A percentile compares a stretch with the other conserved stretches of the same genome.
These are phyloP conservation scores for Rhagoletis pomonella DNA, from an alignment of 1,140 invertebrate genomes.

Conservation along the genomic window DNA sequence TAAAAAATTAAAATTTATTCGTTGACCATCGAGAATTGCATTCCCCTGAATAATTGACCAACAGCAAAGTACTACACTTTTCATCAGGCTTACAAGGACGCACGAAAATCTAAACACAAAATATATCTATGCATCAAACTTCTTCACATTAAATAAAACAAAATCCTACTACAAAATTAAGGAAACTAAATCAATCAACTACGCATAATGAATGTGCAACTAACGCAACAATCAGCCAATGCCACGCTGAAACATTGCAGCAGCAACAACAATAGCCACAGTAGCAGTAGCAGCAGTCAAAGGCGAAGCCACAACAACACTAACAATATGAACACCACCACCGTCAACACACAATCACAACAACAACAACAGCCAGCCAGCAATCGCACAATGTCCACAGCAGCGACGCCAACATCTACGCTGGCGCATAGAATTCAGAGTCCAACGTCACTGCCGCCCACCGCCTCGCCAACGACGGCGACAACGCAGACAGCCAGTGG, in stretches of 20 bases:
- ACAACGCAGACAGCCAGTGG: slow-evolving; percentile 54
- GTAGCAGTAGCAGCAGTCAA: background rate
- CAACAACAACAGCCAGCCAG: slow-evolving; percentile 53
- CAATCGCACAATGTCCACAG: slow-evolving; percentile 54
- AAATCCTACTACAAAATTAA: no score
- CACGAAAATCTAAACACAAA: no score
- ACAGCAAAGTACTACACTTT: no score
- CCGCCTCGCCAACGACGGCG: background rate
- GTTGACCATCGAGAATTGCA: background rate
- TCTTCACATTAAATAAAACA: no score
- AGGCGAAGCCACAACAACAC: slow-evolving; percentile 58
- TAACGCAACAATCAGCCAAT: background rate
- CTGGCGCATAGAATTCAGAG: background rate
- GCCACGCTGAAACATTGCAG: slow-evolving; percentile 44
- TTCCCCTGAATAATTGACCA: no score
- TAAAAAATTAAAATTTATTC: no score
- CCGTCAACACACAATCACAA: slow-evolving; percentile 43
- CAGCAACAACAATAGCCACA: slow-evolving; percentile 59
- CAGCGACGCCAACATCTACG: slow-evolving; percentile 59
- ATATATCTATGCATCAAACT: no score
- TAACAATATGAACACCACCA: slow-evolving; percentile 53
- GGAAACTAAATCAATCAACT: background rate
- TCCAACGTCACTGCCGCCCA: background rate
- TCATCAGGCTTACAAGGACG: background rate
- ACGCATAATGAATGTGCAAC: slow-evolving; percentile 34